Evolutionary conservation across 2,888 invertebrate species (phyloP).

Genomic region (Cancer borealis): DNA sequence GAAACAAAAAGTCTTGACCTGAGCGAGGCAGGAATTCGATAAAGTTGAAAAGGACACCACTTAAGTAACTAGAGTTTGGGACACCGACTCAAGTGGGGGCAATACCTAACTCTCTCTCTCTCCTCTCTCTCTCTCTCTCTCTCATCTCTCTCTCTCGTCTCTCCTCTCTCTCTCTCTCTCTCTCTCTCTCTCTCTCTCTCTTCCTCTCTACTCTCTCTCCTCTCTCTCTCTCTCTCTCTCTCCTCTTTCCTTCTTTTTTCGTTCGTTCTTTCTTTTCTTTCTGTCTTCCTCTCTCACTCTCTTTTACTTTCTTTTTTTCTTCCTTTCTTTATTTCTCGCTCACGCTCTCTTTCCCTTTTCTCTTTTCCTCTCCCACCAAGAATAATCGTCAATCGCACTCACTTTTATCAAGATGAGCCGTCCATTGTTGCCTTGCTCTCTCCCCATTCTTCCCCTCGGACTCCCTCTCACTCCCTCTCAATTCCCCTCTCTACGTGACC

Average conservation of each 20-base stretch:
- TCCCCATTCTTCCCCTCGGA: neutral
- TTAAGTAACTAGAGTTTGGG: neutral
- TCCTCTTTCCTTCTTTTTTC: neutral
- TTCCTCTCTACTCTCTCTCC: neutral
- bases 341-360: too few relatives aligned
- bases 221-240: neutral
- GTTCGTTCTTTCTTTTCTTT: neutral
- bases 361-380: too few relatives aligned
- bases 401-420: neutral
- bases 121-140: constrained; percentile 29
- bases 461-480: neutral
- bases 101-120: neutral
- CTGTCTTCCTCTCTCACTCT: neutral
- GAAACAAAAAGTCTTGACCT: too few relatives aligned
- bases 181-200: neutral
- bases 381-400: neutral
- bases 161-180: constrained; percentile 32
- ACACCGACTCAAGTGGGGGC: neutral
- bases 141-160: constrained; percentile 32
- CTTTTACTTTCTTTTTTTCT: neutral
- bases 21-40: neutral
- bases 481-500: neutral
- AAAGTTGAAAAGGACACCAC: neutral
- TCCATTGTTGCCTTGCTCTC: neutral
- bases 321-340: neutral